phyloP scores from a whole-genome alignment of 2,113 vertebrate species.

The Climacteris rufus region DNA sequence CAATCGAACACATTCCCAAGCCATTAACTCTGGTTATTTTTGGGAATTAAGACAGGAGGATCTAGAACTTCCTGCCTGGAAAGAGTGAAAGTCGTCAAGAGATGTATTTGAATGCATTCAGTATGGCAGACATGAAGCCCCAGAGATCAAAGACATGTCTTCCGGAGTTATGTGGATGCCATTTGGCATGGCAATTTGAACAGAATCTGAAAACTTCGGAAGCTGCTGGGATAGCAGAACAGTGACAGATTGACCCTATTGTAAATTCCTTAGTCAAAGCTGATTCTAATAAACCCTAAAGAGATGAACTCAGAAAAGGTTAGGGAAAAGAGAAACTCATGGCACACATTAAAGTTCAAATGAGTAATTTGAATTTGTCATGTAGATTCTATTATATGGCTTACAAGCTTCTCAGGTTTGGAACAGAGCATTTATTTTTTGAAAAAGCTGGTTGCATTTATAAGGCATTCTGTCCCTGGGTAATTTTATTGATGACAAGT shows the following conservation, averaged over 20 bases:
- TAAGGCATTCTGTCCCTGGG: background rate
- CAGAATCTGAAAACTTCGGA: background rate
- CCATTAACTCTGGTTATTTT: background rate
- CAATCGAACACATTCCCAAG: background rate
- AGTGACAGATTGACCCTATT: background rate
- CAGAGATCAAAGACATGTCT: background rate
- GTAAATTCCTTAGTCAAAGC: background rate
- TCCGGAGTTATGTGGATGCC: background rate
- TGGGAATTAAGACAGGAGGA: background rate
- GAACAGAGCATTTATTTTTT: background rate
- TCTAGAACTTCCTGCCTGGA: background rate
- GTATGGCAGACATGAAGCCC: accelerated
- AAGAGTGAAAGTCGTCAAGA: background rate
- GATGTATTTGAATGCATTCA: background rate
- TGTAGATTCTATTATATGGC: background rate
- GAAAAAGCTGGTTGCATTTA: background rate
- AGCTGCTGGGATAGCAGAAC: background rate
- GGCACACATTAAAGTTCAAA: background rate
- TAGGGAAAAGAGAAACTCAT: background rate
- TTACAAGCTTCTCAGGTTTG: background rate
- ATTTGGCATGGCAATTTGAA: background rate
- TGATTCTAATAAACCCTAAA: background rate
- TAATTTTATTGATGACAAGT: background rate
- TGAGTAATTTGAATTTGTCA: background rate
- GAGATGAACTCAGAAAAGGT: background rate